Conservation (phyloP, 2,113 vertebrate species). For the Crocuta crocuta region DNA sequence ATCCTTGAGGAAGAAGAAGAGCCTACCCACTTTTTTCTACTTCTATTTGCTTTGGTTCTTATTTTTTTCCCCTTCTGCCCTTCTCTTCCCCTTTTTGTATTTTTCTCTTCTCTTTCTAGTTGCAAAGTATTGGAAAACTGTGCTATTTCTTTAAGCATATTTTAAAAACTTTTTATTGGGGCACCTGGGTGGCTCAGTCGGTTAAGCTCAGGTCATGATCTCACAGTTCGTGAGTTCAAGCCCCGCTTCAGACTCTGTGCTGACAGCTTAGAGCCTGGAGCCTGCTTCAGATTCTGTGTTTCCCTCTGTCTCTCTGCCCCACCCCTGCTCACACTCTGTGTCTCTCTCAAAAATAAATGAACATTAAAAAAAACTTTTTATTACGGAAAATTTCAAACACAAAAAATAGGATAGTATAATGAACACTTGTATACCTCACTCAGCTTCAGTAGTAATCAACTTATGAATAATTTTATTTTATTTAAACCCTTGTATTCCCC, state of each 20-base stretch:
- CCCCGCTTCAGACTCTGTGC: no score
- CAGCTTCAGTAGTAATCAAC: neutral
- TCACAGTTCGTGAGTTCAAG: no score
- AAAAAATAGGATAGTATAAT: neutral
- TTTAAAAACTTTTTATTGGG: neutral
- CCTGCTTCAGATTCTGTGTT: no score
- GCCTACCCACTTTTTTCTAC: neutral
- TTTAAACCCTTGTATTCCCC: neutral
- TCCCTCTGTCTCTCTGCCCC: no score
- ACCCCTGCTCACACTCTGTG: no score
- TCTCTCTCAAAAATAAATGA: no score
- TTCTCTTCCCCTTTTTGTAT: neutral
- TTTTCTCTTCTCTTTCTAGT: conserved; percentile 21
- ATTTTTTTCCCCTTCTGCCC: accelerated
- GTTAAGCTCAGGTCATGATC: no score
- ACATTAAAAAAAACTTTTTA: neutral
- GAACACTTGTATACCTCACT: neutral
- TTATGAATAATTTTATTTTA: conserved; percentile 12
- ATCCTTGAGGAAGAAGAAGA: neutral
- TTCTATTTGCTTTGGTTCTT: neutral
- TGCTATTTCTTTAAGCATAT: neutral
- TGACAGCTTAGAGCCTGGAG: no score
- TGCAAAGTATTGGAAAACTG: neutral
- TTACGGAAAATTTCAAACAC: neutral
- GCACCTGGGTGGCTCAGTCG: no score